These are phyloP conservation scores for Hipposideros armiger DNA, from an alignment of 2,113 vertebrate species.

Conservation along the genomic window DNA sequence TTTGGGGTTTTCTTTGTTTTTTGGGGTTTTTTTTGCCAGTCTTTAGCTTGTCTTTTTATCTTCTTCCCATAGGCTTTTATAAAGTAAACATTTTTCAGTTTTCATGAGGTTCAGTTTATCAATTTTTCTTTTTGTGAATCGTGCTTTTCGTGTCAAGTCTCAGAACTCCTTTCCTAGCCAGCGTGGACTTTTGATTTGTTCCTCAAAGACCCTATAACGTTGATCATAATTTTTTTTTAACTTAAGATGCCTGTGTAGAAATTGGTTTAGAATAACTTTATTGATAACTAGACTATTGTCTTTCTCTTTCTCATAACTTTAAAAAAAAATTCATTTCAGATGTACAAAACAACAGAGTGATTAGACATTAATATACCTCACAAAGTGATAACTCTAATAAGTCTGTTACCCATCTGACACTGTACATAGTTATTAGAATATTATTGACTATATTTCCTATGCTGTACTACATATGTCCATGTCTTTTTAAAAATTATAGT, in stretches of 20 bases:
- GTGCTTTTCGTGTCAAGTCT: background rate
- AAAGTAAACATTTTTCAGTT: background rate
- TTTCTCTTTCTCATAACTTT: background rate
- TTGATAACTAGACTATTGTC: background rate
- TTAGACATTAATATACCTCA: too few species aligned
- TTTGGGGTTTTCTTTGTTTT: too few species aligned
- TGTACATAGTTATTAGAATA: too few species aligned
- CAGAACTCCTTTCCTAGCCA: background rate
- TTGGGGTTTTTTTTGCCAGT: background rate
- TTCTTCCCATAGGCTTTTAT: background rate
- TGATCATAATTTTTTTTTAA: slow-evolving; percentile 22
- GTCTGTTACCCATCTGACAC: too few species aligned
- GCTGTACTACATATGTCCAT: too few species aligned
- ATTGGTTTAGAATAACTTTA: background rate
- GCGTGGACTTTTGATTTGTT: background rate
- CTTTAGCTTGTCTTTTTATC: slow-evolving; percentile 14
- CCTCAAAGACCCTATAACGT: background rate
- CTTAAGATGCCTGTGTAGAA: slow-evolving; percentile 2
- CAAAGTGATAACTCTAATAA: too few species aligned
- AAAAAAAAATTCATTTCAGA: background rate
- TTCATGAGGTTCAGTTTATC: background rate
- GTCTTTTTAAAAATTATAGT: too few species aligned
- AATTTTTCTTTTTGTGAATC: background rate
- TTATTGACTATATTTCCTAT: too few species aligned
- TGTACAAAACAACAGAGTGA: too few species aligned